phyloP scores from a whole-genome alignment of 2,797 vertebrate genomes.

The Acanthurus leucopareius region DNA sequence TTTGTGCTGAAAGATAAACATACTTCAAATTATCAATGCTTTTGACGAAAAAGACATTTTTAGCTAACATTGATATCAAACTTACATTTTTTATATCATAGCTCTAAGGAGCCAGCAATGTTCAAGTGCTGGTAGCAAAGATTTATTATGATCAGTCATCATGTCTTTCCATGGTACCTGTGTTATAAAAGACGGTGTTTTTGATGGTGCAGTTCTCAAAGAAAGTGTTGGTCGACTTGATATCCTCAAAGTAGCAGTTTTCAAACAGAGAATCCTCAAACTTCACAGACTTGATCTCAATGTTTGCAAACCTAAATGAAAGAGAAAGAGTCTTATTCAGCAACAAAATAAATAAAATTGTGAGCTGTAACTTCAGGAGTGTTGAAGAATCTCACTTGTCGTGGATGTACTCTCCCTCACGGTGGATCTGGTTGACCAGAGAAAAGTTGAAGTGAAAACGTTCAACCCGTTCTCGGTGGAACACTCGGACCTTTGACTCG shows the following conservation, averaged over 20 bases:
- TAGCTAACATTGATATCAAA: neutral
- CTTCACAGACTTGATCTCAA: conserved; percentile 95
- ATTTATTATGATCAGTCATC: neutral
- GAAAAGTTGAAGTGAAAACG: conserved; percentile 97
- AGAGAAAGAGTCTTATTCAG: neutral
- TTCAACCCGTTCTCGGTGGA: conserved; percentile 90
- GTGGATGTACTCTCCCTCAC: conserved; percentile 91
- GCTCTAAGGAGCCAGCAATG: neutral
- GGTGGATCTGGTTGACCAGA: conserved; percentile 95
- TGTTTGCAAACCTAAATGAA: conserved; percentile 90
- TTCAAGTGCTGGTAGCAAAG: neutral
- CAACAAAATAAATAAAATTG: neutral
- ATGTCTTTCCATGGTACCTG: conserved; percentile 81
- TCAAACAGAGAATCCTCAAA: conserved; percentile 95
- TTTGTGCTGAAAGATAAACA: neutral
- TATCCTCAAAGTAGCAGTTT: conserved; percentile 95
- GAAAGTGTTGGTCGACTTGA: conserved; percentile 93
- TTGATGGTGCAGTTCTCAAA: conserved; percentile 97
- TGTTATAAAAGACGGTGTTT: conserved; percentile 93
- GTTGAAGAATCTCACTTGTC: conserved; percentile 87
- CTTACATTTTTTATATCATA: conserved; percentile 6
- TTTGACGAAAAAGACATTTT: neutral
- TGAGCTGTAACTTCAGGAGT: neutral
- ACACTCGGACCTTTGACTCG: conserved; percentile 89
- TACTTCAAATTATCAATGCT: neutral